A percentile compares a stretch with the other conserved stretches of the same genome.
These are phyloP conservation scores for Cheilosia impressa DNA, from an alignment of 2,888 invertebrate species.

Conservation along the genomic window DNA sequence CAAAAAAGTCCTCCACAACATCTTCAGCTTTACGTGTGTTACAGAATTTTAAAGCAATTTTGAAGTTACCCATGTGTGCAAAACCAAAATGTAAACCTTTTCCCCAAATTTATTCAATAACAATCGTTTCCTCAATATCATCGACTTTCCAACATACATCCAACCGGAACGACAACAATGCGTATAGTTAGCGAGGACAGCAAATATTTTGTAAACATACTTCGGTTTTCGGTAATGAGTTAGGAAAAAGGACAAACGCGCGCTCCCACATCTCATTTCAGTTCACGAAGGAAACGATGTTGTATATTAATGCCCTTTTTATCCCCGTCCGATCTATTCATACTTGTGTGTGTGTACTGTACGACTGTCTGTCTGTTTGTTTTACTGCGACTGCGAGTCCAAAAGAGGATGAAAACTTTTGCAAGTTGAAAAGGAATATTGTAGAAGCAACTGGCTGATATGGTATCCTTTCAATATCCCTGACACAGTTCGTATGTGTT, in stretches of 20 bases:
- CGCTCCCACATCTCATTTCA: slow-evolving; percentile 29
- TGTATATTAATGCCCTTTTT: slow-evolving; percentile 46
- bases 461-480: slow-evolving; percentile 21
- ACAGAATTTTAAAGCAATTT: slow-evolving; percentile 5
- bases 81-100: not conserved
- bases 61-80: slow-evolving; percentile 19
- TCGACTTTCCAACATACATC: slow-evolving; percentile 8
- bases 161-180: not conserved
- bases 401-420: slow-evolving; percentile 34
- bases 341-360: not conserved
- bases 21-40: not conserved
- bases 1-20: no score
- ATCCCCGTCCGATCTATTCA: slow-evolving; percentile 6
- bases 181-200: slow-evolving; percentile 7
- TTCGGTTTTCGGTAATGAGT: slow-evolving; percentile 35
- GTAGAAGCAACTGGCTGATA: slow-evolving; percentile 34
- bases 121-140: slow-evolving; percentile 42
- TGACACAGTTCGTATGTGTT: slow-evolving; percentile 28
- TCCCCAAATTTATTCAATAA: slow-evolving; percentile 50
- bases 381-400: slow-evolving; percentile 2
- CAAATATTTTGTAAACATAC: slow-evolving; percentile 39
- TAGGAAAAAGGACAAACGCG: slow-evolving; percentile 30
- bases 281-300: slow-evolving; percentile 30
- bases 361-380: slow-evolving; percentile 3
- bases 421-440: not conserved